Evolutionary conservation across 2,113 vertebrate species (phyloP), one percentile per base, ranked within the genome.

Genomic region (Pachypanchax playfairii): DNA sequence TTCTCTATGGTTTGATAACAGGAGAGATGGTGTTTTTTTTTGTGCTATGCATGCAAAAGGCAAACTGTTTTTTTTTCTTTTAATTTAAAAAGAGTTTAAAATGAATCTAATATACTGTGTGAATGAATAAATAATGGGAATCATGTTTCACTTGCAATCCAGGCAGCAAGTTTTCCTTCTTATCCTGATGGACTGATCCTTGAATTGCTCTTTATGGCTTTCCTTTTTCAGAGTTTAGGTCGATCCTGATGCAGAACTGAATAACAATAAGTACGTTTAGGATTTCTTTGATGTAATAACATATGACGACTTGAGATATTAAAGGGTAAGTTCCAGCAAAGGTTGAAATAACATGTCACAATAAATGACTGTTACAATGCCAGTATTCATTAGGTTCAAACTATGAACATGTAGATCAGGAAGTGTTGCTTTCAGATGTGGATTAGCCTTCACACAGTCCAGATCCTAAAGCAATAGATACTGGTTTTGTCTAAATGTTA

Each of bases 1-100:
- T 67, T 71, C 67, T 68, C 60, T 41, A 55, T 35, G 70, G 78
- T 60, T 79, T 81, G 69, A 74, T 82, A 79, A 48, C 55, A 73
- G 78, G 68, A 83, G 64, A 83, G 44, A 83, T 44, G 62, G 44
- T 47, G 44, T n/a, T 47, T 35, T 51, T 44, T 74, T 57, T 71
- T 73, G 53, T 49, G 49, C 69, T 73, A 61, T 49, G 52, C 36
- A 58, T 61, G 65, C 57, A 43, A 15, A 63, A 78, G 65, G 79
- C 83, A 36, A 59, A 61, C 35, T n/a, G n/a, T n/a, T n/a, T n/a
- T n/a, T n/a, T n/a, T n/a, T n/a, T n/a, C n/a, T n/a, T n/a, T n/a
- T n/a, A n/a, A 38, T 75, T 76, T 50, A 68, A 83, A 55, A 28
- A 25, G 24, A 68, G 55, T 47, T 52, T 13, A 54, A 62, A 53